Percentiles rank a stretch among this genome's conserved stretches.
phyloP scores from a whole-genome alignment of 2,797 vertebrate genomes.

The Mycteria americana region DNA sequence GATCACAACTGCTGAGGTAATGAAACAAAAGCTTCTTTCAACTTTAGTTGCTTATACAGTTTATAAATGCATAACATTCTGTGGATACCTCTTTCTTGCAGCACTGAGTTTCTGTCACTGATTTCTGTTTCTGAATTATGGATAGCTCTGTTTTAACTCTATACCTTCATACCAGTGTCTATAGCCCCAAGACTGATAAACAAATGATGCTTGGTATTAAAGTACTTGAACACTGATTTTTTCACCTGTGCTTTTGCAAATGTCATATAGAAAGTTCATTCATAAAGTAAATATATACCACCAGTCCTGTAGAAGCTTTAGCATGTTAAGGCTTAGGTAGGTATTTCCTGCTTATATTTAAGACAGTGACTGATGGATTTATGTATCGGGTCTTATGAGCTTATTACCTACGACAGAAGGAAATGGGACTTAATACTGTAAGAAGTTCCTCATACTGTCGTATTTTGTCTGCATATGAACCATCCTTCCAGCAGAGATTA shows the following conservation, averaged over 20 bases:
- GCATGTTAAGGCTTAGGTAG: not conserved
- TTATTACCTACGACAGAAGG: not conserved
- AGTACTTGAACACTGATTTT: not conserved
- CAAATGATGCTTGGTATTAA: not conserved
- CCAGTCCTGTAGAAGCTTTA: not conserved
- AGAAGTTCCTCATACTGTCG: not conserved
- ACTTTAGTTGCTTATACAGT: conserved; percentile 45
- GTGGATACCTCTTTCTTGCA: conserved; percentile 43
- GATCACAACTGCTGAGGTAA: conserved; percentile 52
- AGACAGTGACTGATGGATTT: not conserved
- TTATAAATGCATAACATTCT: conserved; percentile 55
- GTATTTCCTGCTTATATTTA: not conserved
- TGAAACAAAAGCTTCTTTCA: conserved; percentile 43
- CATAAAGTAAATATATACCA: not conserved
- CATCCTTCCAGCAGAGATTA: not conserved
- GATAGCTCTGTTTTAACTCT: not conserved
- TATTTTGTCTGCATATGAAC: not conserved
- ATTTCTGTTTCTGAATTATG: not conserved
- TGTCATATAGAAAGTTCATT: not conserved
- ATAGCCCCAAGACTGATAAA: not conserved
- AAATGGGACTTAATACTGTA: not conserved
- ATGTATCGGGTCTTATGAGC: not conserved
- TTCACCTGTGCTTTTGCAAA: not conserved
- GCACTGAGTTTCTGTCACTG: not conserved
- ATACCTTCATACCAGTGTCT: not conserved